Evolutionary conservation across 2,888 invertebrate genomes (phyloP), one percentile per base, ranked within the genome.

Genomic region (Pollenia amentaria): DNA sequence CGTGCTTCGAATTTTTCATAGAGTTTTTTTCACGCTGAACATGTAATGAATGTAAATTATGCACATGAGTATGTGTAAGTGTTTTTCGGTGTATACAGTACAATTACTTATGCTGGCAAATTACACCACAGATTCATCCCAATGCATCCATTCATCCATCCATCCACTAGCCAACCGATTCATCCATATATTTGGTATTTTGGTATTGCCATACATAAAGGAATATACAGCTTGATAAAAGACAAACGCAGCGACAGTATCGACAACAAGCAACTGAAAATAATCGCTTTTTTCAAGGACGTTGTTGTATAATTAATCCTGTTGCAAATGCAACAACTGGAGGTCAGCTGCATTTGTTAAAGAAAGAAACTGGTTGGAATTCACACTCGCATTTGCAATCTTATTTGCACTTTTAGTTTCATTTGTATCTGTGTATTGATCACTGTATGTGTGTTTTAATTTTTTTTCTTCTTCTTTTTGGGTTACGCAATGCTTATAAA

Each of bases 261-360:
- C 42, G 40, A 48, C 38, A 57, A 70, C 21, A 29, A 48, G 2
- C 29, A 18, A 62, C 21, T 65, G 80, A 64, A 80, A 73, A 40
- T 79, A 60, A 84, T 73, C 67, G 44, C 42, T 79, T 69, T 67
- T 84, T 87, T 87, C 87, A 87, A 87, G 87, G 87, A 84, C 87
- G 60, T 44, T 72, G 57, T 84, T 84, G 84, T 69, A 77, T 87
- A 87, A 87, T 84, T 84, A 84, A 87, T 87, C 87, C 84, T 87
- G 84, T 76, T 79, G 73, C n/a, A 78, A 82, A 46, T 60, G 67
- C 57, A 79, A 69, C 60, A 73, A 62, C 51, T 84, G 73, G 84
- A 84, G 84, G 84, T 84, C 78, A 84, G 62, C 84, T 53, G 73
- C 78, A 84, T 78, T 78, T 67, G 29, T 29, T 57, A 51, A 29